A percentile compares a stretch with the other conserved stretches of the same genome.
phyloP scores from a whole-genome alignment of 2,113 vertebrate genomes.

The Athene noctua region DNA sequence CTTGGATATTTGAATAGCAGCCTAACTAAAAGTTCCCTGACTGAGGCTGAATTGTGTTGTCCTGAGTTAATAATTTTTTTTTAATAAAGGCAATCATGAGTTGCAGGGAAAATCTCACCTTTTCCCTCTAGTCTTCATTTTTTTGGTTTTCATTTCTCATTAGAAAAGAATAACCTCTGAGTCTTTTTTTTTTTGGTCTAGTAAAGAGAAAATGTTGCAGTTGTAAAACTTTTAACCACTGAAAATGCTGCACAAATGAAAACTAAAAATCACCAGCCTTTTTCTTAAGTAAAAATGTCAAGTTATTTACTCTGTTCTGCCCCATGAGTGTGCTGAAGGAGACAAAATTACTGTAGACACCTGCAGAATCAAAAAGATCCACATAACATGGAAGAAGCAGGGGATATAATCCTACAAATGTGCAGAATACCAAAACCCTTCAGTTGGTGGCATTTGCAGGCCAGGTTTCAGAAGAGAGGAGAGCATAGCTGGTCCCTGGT shows the following conservation, averaged over 20 bases:
- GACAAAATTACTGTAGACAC: neutral
- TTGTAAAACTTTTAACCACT: neutral
- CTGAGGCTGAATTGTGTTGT: slow-evolving; percentile 26
- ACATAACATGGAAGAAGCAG: neutral
- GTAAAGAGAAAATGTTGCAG: neutral
- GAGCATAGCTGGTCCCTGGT: neutral
- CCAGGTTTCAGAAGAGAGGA: neutral
- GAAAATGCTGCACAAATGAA: neutral
- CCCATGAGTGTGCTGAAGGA: neutral
- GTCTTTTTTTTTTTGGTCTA: neutral
- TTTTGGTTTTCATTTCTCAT: neutral
- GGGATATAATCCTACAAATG: neutral
- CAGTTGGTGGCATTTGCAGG: slow-evolving; percentile 7
- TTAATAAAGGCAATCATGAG: neutral
- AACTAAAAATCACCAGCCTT: neutral
- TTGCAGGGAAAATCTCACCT: neutral
- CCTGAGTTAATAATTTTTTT: slow-evolving; percentile 8
- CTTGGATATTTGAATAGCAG: slow-evolving; percentile 42
- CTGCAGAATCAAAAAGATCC: neutral
- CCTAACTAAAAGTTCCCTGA: slow-evolving; percentile 18
- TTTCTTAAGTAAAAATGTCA: neutral
- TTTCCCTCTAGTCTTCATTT: neutral
- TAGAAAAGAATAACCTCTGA: neutral
- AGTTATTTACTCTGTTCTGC: neutral
- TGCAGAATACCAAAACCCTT: neutral